A percentile compares a stretch with the other conserved stretches of the same genome.
Evolutionary conservation across 1,140 invertebrate species (phyloP).

Genomic region (Achatina immaculata): DNA sequence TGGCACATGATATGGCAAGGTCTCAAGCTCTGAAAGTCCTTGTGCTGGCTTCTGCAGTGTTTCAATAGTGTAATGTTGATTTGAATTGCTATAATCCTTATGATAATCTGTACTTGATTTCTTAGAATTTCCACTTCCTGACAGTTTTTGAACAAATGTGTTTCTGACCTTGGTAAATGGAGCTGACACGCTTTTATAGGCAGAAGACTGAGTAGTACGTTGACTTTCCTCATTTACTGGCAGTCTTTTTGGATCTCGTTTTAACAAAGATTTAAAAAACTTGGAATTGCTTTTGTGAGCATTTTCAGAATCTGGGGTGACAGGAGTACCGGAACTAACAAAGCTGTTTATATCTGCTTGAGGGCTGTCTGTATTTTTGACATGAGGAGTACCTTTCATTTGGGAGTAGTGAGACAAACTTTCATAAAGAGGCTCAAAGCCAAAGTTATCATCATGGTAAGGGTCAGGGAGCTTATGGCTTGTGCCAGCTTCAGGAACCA

Average conservation of each 20-base stretch:
- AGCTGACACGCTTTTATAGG: conserved; percentile 43
- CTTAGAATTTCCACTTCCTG: conserved; percentile 39
- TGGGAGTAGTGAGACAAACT: not conserved
- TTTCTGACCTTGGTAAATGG: conserved; percentile 52
- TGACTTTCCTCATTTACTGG: conserved; percentile 40
- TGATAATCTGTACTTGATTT: conserved; percentile 21
- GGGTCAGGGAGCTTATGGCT: not conserved
- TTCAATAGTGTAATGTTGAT: not conserved
- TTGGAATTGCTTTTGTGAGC: conserved; percentile 31
- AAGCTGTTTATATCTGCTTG: not conserved
- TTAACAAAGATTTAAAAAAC: conserved; percentile 37
- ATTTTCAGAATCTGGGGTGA: conserved; percentile 10
- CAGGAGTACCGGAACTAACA: not conserved
- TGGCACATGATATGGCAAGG: not conserved
- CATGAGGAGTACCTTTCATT: not conserved
- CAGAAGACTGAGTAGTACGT: conserved; percentile 49
- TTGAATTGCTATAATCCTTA: not conserved
- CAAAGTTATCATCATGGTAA: conserved; percentile 19
- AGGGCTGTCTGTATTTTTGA: not conserved
- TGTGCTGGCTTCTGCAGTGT: not conserved
- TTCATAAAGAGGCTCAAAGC: conserved; percentile 33
- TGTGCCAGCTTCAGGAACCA: not conserved
- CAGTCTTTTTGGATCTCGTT: conserved; percentile 33
- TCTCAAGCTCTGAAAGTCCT: not conserved
- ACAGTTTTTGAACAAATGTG: conserved; percentile 54